Base-by-base conservation (phyloP, 2,797 vertebrate species). In the Tenualosa thibaudeaui region DNA sequence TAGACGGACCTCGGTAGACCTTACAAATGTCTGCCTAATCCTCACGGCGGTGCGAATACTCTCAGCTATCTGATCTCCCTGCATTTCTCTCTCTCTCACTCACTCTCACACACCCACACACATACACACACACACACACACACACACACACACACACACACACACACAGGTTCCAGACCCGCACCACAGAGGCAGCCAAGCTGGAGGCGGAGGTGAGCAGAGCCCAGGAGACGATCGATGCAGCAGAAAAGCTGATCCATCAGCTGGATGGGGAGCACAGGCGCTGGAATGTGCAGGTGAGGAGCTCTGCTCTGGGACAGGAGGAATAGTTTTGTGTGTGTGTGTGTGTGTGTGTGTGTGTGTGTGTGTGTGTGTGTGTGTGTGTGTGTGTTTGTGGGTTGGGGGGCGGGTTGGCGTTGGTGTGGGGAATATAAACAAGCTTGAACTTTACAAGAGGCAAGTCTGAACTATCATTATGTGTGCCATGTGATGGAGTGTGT, bases 251-350 rank as follows among this genome's bases (percentile, higher is more conserved):
- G 83, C 93, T 99, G 82, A 95, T 99, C 87, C 96, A 95, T 83
- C 97, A 99, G 81, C 96, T 99, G 0, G 96, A 99, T 0, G 96
- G 97, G 88, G 98, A 99, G 83, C 97, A 99, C 93, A 96, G 93
- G 82, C 96, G 98, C 46, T 99, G 98, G 98, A 99, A 94, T 9
- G 84, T 93, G 50, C 98, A 99, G 97, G 98, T 99, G 88, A 71
- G 49, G 24, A 51, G 15, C 58, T 10, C 15, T 62, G n/a, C 13
- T 53, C 22, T 51, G 50, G 50, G 53, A 19, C 54, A 5, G 26
- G 17, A 8, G 49, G 17, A 17, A 31, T n/a, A 19, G 19, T 26
- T 9, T 1, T 24, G 24, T 62, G 24, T 24, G 62, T 8, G 7
- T 6, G n/a, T 62, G n/a, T 85, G 85, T 60, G 62, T 86, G 43